These are phyloP conservation scores for Delia radicum DNA, from an alignment of 1,140 invertebrate genomes.

Conservation along the genomic window DNA sequence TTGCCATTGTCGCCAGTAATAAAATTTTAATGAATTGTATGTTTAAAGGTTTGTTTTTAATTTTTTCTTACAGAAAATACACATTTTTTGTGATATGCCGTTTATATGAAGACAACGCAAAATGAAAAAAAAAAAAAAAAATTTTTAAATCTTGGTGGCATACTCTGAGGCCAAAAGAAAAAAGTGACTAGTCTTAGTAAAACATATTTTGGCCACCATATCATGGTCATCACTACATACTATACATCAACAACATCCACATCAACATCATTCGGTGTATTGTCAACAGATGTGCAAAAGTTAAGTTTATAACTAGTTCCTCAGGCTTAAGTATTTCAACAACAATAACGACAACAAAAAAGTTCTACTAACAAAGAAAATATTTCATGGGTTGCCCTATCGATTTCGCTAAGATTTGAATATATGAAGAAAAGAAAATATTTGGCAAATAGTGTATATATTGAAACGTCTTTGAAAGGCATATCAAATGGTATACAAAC, in stretches of 20 bases:
- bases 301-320: background rate
- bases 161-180: background rate
- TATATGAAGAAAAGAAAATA: no score
- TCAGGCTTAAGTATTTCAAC: background rate
- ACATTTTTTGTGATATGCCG: background rate
- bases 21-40: conserved; percentile 2
- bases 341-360: background rate
- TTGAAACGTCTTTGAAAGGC: no score
- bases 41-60: background rate
- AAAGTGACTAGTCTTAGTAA: background rate
- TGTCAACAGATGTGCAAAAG: conserved; percentile 3
- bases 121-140: background rate
- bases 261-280: background rate
- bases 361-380: no score
- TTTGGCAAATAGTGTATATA: no score
- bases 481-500: no score
- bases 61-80: background rate
- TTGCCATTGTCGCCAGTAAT: background rate
- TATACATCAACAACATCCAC: background rate
- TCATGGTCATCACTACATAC: background rate
- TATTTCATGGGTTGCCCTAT: no score
- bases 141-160: background rate
- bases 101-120: background rate
- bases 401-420: no score
- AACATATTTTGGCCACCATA: background rate